These are phyloP conservation scores for Zapornia atra DNA, from an alignment of 2,113 vertebrate genomes.

Conservation along the genomic window DNA sequence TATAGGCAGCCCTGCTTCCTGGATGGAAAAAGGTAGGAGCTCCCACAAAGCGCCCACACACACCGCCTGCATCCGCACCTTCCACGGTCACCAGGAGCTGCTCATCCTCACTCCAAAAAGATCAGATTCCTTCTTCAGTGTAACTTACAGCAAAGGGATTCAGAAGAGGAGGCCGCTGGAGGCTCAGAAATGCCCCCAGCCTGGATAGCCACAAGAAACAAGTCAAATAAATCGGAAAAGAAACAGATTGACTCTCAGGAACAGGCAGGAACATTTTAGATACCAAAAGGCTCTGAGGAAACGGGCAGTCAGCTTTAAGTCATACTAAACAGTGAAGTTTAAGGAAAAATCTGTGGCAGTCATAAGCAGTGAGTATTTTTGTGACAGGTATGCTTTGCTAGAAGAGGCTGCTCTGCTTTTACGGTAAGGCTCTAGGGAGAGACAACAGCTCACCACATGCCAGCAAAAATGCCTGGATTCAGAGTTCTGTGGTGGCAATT, in stretches of 20 bases:
- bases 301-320: background rate
- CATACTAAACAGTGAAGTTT: background rate
- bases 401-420: background rate
- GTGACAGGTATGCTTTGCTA: background rate
- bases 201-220: background rate
- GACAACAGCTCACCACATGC: background rate
- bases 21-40: background rate
- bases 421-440: background rate
- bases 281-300: background rate
- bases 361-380: background rate
- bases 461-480: background rate
- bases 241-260: background rate
- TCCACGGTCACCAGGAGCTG: background rate
- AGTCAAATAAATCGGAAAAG: background rate
- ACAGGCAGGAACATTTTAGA: background rate
- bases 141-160: background rate
- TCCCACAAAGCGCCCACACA: background rate
- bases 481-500: background rate
- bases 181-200: background rate
- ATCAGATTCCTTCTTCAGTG: background rate
- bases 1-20: background rate
- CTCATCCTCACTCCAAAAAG: too few species aligned
- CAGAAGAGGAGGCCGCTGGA: background rate
- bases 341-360: background rate
- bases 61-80: rapidly evolving